phyloP scores from a whole-genome alignment of 2,888 invertebrate species.

The Epistrophe eligans region DNA sequence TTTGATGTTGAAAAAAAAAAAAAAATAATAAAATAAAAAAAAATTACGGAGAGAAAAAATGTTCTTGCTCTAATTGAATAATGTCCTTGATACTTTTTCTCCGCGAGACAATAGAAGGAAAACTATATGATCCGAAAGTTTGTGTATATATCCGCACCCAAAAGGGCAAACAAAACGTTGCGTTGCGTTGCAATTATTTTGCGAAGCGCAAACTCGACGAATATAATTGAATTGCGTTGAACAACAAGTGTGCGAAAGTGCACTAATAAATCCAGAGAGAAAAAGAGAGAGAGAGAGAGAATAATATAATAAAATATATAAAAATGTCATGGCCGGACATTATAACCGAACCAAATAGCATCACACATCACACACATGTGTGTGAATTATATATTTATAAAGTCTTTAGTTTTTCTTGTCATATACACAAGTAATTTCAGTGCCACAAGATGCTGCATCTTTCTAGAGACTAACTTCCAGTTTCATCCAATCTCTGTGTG shows the following conservation, averaged over 20 bases:
- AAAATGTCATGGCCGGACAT: conserved; percentile 68
- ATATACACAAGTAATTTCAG: conserved; percentile 4
- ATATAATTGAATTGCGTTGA: conserved; percentile 67
- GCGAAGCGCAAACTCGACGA: conserved; percentile 71
- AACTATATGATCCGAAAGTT: conserved; percentile 24
- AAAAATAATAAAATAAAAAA: neutral
- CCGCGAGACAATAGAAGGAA: conserved; percentile 33
- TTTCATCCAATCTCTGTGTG: conserved; percentile 19
- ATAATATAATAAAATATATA: neutral
- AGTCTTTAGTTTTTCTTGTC: neutral
- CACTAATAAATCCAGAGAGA: conserved; percentile 63
- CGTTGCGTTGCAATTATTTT: conserved; percentile 41
- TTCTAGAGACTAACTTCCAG: neutral
- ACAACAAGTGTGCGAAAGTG: conserved; percentile 75
- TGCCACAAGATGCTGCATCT: conserved; percentile 25
- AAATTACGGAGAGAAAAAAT: neutral
- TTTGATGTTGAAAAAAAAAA: conserved; percentile 2
- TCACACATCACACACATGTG: neutral
- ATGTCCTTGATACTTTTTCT: conserved; percentile 46
- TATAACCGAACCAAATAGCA: conserved; percentile 9
- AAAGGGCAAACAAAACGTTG: conserved; percentile 67
- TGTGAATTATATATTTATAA: neutral
- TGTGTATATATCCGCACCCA: conserved; percentile 68
- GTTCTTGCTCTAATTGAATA: conserved; percentile 41
- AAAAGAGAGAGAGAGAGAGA: no score